Percentiles rank a stretch among this genome's conserved stretches.
These are phyloP conservation scores for Drosophila engyochracea DNA, from an alignment of 2,888 invertebrate species.

Conservation along the genomic window DNA sequence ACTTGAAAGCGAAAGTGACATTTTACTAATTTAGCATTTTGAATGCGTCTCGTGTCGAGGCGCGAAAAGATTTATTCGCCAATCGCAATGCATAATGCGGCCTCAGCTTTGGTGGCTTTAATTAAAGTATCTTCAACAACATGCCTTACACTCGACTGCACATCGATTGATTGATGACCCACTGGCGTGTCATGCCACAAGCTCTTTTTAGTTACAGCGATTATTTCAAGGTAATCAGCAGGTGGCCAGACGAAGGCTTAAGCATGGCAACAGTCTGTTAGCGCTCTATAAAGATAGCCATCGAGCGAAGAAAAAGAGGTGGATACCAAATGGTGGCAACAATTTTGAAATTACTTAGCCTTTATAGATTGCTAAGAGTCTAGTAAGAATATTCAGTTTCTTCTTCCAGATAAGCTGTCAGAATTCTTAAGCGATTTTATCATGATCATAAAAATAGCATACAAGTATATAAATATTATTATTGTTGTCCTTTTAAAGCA, in stretches of 20 bases:
- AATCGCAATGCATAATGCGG: slow-evolving; percentile 52
- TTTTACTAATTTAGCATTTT: slow-evolving; percentile 81
- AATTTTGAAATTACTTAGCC: background rate
- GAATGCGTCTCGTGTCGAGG: slow-evolving; percentile 66
- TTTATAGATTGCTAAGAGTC: background rate
- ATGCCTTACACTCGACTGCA: slow-evolving; percentile 29
- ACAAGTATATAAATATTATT: background rate
- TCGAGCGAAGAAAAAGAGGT: slow-evolving; percentile 8
- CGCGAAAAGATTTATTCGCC: slow-evolving; percentile 69
- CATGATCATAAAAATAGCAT: background rate
- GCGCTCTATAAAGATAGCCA: slow-evolving; percentile 48
- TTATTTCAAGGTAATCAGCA: slow-evolving; percentile 36
- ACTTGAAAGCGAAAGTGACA: slow-evolving; percentile 79
- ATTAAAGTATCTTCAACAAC: slow-evolving; percentile 53
- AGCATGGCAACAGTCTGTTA: slow-evolving; percentile 39
- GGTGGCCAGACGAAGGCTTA: slow-evolving; percentile 13
- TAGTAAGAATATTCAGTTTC: background rate
- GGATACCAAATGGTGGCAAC: background rate
- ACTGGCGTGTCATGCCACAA: slow-evolving; percentile 24
- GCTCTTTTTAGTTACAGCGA: background rate
- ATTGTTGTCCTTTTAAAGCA: background rate
- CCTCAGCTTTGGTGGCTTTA: slow-evolving; percentile 39
- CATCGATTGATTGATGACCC: slow-evolving; percentile 57
- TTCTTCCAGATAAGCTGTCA: background rate
- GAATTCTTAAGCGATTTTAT: background rate